Evolutionary conservation across 53 echinoderm and acorn worm species (phyloP).

Genomic region (Mesocentrotus franciscanus): DNA sequence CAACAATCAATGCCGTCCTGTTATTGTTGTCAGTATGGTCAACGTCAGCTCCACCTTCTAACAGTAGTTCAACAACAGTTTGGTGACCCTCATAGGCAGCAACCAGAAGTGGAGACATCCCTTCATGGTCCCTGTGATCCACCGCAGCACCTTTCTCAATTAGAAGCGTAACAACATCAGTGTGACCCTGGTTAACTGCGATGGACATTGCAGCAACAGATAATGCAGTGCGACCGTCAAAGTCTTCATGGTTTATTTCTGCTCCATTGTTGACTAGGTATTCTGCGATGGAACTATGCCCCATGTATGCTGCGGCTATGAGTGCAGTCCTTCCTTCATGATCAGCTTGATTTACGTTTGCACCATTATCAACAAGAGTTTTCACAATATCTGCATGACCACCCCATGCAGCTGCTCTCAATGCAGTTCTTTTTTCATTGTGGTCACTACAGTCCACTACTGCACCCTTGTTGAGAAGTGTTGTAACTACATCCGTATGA

Average conservation of each 20-base stretch:
- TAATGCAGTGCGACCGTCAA: conserved; percentile 96
- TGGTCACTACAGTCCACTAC: conserved; percentile 96
- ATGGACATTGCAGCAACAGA: conserved; percentile 98
- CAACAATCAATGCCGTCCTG: conserved; percentile 92
- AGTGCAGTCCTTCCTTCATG: conserved; percentile 99
- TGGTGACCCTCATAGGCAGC: conserved; percentile 98
- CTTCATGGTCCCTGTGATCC: conserved; percentile 96
- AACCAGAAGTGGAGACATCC: conserved; percentile 95
- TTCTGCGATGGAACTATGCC: conserved; percentile 89
- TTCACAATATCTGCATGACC: conserved; percentile 97
- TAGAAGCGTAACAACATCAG: conserved; percentile 89
- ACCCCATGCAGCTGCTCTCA: conserved; percentile 99
- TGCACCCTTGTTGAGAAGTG: conserved; percentile 90
- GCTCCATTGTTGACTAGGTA: conserved; percentile 92
- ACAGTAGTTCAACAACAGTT: conserved; percentile 90
- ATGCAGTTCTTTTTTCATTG: conserved; percentile 91
- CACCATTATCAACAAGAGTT: conserved; percentile 92
- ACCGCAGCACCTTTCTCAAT: conserved; percentile 88
- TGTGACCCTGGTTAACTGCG: conserved; percentile 94
- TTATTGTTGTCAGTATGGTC: conserved; percentile 96
- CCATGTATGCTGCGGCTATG: conserved; percentile 99
- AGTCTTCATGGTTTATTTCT: conserved; percentile 93
- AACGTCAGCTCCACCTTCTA: conserved; percentile 96
- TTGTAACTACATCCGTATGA: conserved; percentile 94
- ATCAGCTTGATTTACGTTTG: conserved; percentile 94